phyloP scores from a whole-genome alignment of 2,113 vertebrate species.

The Saguinus midas region DNA sequence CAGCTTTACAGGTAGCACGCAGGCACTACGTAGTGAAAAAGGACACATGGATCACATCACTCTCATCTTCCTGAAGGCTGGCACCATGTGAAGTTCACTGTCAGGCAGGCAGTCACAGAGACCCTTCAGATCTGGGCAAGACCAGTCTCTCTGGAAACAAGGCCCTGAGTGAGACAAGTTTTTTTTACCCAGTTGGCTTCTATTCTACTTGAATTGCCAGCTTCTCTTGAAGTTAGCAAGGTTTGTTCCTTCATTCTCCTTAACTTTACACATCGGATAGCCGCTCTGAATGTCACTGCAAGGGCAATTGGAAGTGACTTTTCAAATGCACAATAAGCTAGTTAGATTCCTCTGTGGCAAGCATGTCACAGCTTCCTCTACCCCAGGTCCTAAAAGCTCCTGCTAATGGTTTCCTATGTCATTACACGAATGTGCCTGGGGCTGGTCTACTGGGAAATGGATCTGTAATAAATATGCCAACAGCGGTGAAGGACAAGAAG shows the following conservation, averaged over 20 bases:
- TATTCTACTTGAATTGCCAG: background rate
- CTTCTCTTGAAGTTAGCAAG: background rate
- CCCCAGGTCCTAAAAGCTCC: background rate
- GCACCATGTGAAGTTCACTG: fast-evolving
- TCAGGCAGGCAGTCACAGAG: too few species aligned
- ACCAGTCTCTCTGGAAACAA: background rate
- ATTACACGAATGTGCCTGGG: background rate
- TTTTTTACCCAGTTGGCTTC: background rate
- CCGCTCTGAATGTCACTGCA: background rate
- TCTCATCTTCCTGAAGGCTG: fast-evolving
- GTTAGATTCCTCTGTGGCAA: conserved; percentile 54
- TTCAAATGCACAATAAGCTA: conserved; percentile 65
- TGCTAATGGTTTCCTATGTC: background rate
- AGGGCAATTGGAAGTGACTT: conserved; percentile 64
- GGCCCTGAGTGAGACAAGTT: background rate
- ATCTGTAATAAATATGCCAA: conserved; percentile 10
- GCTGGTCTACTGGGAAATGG: conserved; percentile 35
- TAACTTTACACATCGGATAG: background rate
- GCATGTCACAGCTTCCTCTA: background rate
- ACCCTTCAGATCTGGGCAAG: background rate
- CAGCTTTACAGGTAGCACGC: fast-evolving
- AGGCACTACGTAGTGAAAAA: background rate
- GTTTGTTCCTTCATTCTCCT: background rate
- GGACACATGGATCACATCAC: fast-evolving
- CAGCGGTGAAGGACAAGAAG: fast-evolving